phyloP scores from a whole-genome alignment of 2,888 invertebrate species.

The Toxonevra muliebris region DNA sequence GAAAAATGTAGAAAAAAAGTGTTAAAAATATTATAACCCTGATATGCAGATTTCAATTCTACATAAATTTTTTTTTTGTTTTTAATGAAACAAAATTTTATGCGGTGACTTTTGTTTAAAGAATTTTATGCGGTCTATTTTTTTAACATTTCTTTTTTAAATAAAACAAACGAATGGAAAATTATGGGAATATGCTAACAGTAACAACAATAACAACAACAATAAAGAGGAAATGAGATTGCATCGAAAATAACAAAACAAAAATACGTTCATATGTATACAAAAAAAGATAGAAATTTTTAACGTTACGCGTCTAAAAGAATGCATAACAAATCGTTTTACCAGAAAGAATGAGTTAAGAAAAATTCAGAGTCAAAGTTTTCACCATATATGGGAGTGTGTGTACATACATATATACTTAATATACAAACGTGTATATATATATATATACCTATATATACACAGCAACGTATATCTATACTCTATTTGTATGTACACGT shows the following conservation, averaged over 20 bases:
- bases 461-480: not conserved
- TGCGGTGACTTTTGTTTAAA: not conserved
- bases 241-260: slow-evolving; percentile 4
- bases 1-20: not conserved
- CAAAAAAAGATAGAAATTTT: not conserved
- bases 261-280: slow-evolving; percentile 2
- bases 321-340: slow-evolving; percentile 31
- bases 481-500: not conserved
- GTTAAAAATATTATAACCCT: not conserved
- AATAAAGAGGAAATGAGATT: slow-evolving; percentile 7
- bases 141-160: not conserved
- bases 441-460: not conserved
- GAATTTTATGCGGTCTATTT: slow-evolving; percentile 7
- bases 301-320: slow-evolving; percentile 15
- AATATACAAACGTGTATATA: not conserved
- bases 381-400: not conserved
- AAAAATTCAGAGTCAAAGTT: not conserved
- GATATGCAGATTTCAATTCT: slow-evolving; percentile 7
- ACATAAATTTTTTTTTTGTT: not conserved
- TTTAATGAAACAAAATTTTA: slow-evolving; percentile 1
- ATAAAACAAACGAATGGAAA: not conserved
- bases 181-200: not conserved
- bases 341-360: not conserved
- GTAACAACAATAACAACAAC: not conserved
- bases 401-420: slow-evolving; percentile 1